Base-by-base conservation (phyloP, 2,797 vertebrate genomes). In the Fistularia commersonii region DNA sequence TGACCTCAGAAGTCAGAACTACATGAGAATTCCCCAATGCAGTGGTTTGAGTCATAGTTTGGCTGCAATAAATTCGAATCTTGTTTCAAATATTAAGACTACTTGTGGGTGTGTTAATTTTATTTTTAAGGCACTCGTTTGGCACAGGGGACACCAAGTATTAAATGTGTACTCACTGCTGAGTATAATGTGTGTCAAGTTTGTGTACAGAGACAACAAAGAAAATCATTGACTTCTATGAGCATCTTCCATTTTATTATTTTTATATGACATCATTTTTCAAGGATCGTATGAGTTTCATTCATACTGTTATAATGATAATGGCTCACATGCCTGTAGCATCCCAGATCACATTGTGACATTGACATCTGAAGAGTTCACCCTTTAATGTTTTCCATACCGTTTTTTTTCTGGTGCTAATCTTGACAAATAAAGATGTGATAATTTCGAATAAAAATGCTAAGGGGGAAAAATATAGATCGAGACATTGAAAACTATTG, bases 21-120 rank as follows among this genome's bases (percentile, higher is more conserved):
- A 68, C 67, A 77, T 57, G 61, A 79, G 47, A 80, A 76, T 56
- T 75, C 61, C 68, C 59, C 39, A 52, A 61, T 68, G 75, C 70
- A 76, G 66, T 62, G 69, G 64, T 76, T 79, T 70, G 71, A 75
- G 72, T 84, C 62, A 77, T 63, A 66, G 23, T 41, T 83, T 77
- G 73, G 71, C 78, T 69, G 63, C 60, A 52, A 65, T 59, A 51
- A 51, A 62, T 66, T 67, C 56, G 45, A 77, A 70, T 76, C 54
- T 65, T 57, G 41, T 73, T 74, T 76, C 49, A 72, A 57, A 77
- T 66, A 61, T 63, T 54, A 64, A 58, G 47, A 61, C 35, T 54
- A 15, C 42, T 57, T 68, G 61, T 71, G n/a, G 64, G 61, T 63
- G 46, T 66, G 51, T 63, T 51, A 38, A 41, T 41, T 66, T 72